phyloP scores from a whole-genome alignment of 2,113 vertebrate species.

The Pelodiscus sinensis region DNA sequence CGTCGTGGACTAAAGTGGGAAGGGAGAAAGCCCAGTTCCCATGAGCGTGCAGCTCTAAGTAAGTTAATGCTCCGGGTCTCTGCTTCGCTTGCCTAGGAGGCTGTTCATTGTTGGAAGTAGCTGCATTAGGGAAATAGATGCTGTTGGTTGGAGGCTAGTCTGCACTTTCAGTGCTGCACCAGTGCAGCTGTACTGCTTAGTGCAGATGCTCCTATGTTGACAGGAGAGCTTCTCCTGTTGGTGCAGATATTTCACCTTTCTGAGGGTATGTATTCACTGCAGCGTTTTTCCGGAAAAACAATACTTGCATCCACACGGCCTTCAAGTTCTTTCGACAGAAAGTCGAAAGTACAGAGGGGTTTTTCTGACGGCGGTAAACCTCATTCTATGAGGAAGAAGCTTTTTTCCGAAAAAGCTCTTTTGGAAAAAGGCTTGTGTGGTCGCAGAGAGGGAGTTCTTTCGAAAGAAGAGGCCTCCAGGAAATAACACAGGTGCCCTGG shows the following conservation, averaged over 20 bases:
- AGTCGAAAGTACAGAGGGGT: too few relatives aligned
- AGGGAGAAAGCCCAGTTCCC: background rate
- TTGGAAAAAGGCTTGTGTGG: too few relatives aligned
- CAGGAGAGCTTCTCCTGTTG: background rate
- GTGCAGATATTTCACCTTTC: background rate
- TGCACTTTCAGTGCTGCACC: background rate
- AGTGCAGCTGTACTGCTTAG: background rate
- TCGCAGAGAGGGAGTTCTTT: too few relatives aligned
- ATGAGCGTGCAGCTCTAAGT: background rate
- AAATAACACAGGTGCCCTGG: too few relatives aligned
- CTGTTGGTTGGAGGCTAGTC: background rate
- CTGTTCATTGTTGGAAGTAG: background rate
- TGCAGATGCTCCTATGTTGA: background rate
- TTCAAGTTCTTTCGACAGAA: too few relatives aligned
- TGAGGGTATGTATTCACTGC: too few relatives aligned
- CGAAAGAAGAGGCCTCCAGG: too few relatives aligned
- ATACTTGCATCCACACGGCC: too few relatives aligned
- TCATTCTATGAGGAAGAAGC: too few relatives aligned
- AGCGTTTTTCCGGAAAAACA: too few relatives aligned
- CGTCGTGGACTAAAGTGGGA: background rate
- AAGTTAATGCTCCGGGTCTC: background rate
- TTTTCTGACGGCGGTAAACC: too few relatives aligned
- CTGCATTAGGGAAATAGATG: background rate
- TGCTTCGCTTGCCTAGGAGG: slow-evolving; percentile 20
- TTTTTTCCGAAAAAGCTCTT: too few relatives aligned